Evolutionary conservation across 2,113 vertebrate species (phyloP).

Genomic region (Mugil cephalus): DNA sequence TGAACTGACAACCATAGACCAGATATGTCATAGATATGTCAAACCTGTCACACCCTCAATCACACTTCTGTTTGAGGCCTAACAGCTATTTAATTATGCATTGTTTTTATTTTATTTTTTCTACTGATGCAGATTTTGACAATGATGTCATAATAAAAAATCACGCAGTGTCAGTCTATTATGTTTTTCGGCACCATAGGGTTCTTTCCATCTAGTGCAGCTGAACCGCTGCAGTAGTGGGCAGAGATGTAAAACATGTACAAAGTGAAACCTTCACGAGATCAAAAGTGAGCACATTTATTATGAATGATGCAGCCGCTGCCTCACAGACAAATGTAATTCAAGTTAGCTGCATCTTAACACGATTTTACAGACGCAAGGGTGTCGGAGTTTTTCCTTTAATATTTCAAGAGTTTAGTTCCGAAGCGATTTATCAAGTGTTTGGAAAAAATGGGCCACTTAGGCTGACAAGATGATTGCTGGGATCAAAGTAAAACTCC

Average conservation of each 20-base stretch:
- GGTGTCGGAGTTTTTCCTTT: background rate
- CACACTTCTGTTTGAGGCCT: too few species aligned
- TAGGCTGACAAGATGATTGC: conserved; percentile 3
- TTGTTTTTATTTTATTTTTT: too few species aligned
- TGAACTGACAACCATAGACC: too few species aligned
- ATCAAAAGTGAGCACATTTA: conserved; percentile 26
- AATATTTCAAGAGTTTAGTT: conserved; percentile 38
- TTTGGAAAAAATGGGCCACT: conserved; percentile 25
- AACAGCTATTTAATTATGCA: too few species aligned
- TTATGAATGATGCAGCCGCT: conserved; percentile 36
- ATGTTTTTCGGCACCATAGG: too few species aligned
- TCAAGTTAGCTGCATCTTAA: conserved; percentile 12
- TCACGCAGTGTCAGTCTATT: too few species aligned
- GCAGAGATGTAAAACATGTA: conserved; percentile 11
- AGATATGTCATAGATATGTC: too few species aligned
- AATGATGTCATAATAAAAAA: too few species aligned
- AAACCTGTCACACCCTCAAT: too few species aligned
- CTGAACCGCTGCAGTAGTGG: conserved; percentile 2
- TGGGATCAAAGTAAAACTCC: conserved; percentile 4
- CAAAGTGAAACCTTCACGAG: conserved; percentile 32
- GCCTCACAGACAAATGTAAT: conserved; percentile 23
- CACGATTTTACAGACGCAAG: conserved; percentile 5
- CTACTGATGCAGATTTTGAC: too few species aligned
- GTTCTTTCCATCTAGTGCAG: background rate
- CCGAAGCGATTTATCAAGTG: conserved; percentile 3